These are phyloP conservation scores for Galeopsomyia nigrocyanea DNA, from an alignment of 2,888 invertebrate genomes.

Conservation along the genomic window DNA sequence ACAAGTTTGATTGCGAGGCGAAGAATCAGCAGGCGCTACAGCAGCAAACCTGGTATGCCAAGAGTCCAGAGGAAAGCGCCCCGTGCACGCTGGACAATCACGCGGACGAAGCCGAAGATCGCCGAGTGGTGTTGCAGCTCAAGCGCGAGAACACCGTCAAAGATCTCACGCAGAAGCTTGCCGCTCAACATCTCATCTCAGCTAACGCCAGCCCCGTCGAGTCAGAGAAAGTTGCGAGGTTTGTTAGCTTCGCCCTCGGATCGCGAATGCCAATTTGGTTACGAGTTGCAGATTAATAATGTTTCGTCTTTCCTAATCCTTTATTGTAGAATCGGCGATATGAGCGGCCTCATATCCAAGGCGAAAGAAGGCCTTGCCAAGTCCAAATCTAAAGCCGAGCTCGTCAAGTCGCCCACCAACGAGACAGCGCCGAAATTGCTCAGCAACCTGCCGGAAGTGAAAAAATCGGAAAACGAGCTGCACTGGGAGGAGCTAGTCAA, in stretches of 20 bases:
- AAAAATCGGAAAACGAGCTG: slow-evolving; percentile 92
- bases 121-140: slow-evolving; percentile 76
- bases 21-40: slow-evolving; percentile 57
- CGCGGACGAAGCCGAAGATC: slow-evolving; percentile 72
- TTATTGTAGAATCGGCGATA: slow-evolving; percentile 78
- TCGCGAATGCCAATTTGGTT: no score
- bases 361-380: slow-evolving; percentile 93
- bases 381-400: slow-evolving; percentile 86
- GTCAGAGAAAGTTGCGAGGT: slow-evolving; percentile 67
- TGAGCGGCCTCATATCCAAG: slow-evolving; percentile 92
- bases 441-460: slow-evolving; percentile 79
- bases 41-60: slow-evolving; percentile 67
- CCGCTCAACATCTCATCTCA: slow-evolving; percentile 77
- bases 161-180: slow-evolving; percentile 88
- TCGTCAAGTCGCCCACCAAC: slow-evolving; percentile 78
- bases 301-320: not conserved
- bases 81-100: slow-evolving; percentile 72
- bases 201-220: slow-evolving; percentile 68
- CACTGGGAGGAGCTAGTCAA: slow-evolving; percentile 95
- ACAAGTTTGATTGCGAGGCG: slow-evolving; percentile 72
- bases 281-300: not conserved
- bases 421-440: slow-evolving; percentile 75
- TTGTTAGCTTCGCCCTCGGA: slow-evolving; percentile 30
- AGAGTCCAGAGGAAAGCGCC: slow-evolving; percentile 72
- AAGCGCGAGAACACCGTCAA: slow-evolving; percentile 90